Conservation (phyloP, 2,888 invertebrate species). For the Limenitis camilla region DNA sequence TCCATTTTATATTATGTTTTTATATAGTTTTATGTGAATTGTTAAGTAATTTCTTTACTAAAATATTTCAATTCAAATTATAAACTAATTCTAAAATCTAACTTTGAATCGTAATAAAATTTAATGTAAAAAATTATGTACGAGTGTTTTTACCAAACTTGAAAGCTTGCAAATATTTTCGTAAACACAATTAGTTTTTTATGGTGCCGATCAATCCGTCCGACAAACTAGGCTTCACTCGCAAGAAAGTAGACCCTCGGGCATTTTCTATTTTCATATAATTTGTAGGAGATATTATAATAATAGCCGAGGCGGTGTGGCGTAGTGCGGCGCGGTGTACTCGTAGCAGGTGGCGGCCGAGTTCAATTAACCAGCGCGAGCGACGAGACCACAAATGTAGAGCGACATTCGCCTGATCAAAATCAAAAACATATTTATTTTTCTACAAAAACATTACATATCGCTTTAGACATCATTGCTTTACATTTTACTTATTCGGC, state of each 20-base stretch:
- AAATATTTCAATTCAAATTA: too few relatives aligned
- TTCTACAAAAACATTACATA: too few relatives aligned
- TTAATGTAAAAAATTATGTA: too few relatives aligned
- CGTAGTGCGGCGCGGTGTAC: too few relatives aligned
- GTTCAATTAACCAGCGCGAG: slow-evolving; percentile 59
- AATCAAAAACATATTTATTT: too few relatives aligned
- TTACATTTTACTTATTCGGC: too few relatives aligned
- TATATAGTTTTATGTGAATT: too few relatives aligned
- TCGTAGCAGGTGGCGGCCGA: slow-evolving; percentile 42
- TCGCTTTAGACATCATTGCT: too few relatives aligned
- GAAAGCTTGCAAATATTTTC: not conserved
- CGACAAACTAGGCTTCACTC: slow-evolving; percentile 46
- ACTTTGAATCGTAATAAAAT: too few relatives aligned
- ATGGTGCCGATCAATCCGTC: slow-evolving; percentile 40
- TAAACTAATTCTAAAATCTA: too few relatives aligned
- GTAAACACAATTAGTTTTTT: slow-evolving; percentile 33
- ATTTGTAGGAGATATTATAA: slow-evolving; percentile 60
- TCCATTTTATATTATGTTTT: too few relatives aligned
- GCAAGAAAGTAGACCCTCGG: slow-evolving; percentile 64
- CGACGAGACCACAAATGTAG: slow-evolving; percentile 36
- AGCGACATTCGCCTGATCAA: slow-evolving; percentile 41
- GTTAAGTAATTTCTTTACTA: too few relatives aligned
- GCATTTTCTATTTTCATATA: slow-evolving; percentile 67
- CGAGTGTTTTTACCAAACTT: not conserved
- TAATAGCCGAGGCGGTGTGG: slow-evolving; percentile 35